These are phyloP conservation scores for Pyralis farinalis DNA, from an alignment of 2,888 invertebrate genomes.

Conservation along the genomic window DNA sequence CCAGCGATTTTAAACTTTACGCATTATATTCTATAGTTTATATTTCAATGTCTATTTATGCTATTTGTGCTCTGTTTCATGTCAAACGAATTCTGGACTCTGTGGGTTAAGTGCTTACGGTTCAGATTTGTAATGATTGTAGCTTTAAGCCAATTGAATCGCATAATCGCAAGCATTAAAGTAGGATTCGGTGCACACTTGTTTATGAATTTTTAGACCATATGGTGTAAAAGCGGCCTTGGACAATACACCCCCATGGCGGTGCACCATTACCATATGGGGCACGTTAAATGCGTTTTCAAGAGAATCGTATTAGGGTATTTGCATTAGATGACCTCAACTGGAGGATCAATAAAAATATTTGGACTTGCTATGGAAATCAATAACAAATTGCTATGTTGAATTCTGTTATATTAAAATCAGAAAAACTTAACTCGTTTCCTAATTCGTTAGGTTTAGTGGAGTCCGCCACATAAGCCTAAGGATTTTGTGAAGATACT, in stretches of 20 bases:
- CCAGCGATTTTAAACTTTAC: constrained; percentile 27
- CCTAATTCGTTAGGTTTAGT: too few species aligned
- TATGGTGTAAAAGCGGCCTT: constrained; percentile 75
- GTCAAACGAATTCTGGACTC: constrained; percentile 19
- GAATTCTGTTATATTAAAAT: too few species aligned
- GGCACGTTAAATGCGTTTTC: constrained; percentile 73
- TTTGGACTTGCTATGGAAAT: too few species aligned
- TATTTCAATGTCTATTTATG: constrained; percentile 17
- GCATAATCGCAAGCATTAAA: constrained; percentile 58
- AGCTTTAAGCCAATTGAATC: constrained; percentile 28
- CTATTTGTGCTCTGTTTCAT: too few species aligned
- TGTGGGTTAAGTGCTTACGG: constrained; percentile 24
- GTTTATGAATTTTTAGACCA: constrained; percentile 76
- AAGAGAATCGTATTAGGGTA: constrained; percentile 62
- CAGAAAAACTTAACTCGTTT: too few species aligned
- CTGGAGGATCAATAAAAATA: constrained; percentile 15
- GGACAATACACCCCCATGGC: constrained; percentile 72
- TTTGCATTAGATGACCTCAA: constrained; percentile 20
- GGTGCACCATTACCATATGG: constrained; percentile 70
- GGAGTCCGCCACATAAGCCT: too few species aligned
- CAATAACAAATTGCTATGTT: too few species aligned
- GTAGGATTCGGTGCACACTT: constrained; percentile 68
- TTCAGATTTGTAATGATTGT: constrained; percentile 20
- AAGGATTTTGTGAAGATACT: too few species aligned
- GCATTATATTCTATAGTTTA: constrained; percentile 13